Evolutionary conservation across 2,797 vertebrate genomes (phyloP).

Genomic region (Petrocephalus sullivani): DNA sequence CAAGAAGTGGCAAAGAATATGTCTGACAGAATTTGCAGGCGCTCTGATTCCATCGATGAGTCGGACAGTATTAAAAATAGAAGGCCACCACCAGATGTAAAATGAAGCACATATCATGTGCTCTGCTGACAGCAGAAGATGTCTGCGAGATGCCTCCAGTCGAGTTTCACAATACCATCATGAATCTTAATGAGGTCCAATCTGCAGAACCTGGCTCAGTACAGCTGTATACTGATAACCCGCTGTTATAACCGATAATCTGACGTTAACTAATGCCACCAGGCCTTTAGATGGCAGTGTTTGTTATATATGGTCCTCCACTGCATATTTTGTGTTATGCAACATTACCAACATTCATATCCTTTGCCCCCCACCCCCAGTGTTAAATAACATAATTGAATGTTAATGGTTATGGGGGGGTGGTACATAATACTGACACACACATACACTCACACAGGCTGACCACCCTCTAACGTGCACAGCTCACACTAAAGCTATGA

Average conservation of each 20-base stretch:
- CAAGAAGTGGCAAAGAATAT: not conserved
- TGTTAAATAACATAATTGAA: not conserved
- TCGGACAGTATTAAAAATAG: constrained; percentile 18
- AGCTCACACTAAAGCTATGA: not conserved
- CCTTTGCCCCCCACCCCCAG: not conserved
- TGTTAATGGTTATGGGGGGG: not conserved
- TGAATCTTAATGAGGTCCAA: not conserved
- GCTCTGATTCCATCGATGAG: not conserved
- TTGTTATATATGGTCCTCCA: not conserved
- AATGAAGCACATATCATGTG: not conserved
- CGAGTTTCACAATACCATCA: not conserved
- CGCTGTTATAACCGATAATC: not conserved
- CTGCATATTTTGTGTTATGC: not conserved
- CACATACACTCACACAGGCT: not conserved
- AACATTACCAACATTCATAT: not conserved
- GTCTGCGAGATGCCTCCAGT: not conserved
- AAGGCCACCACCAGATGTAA: not conserved
- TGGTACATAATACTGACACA: not conserved
- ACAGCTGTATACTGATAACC: not conserved
- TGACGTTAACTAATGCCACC: not conserved
- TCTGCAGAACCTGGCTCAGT: not conserved
- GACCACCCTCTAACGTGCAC: not conserved
- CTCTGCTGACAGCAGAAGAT: not conserved
- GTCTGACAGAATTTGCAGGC: not conserved
- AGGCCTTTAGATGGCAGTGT: not conserved